These are phyloP conservation scores for Ibidorhyncha struthersii DNA, from an alignment of 2,113 vertebrate species.

Conservation along the genomic window DNA sequence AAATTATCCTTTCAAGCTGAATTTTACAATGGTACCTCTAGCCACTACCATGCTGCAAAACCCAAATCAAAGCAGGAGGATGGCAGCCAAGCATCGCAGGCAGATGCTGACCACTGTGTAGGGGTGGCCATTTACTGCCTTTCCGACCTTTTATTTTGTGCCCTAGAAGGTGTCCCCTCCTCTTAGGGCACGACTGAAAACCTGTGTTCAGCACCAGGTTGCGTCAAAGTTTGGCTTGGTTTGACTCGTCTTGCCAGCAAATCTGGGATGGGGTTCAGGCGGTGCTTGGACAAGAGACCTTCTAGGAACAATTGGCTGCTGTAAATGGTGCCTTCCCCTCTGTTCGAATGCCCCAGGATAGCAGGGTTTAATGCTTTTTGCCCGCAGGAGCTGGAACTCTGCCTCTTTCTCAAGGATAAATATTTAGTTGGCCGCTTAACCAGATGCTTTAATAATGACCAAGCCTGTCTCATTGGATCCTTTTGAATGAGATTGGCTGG, in stretches of 20 bases:
- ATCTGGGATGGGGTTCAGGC: background rate
- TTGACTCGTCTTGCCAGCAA: fast-evolving
- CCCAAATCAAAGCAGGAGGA: background rate
- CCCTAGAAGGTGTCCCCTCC: background rate
- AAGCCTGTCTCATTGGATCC: background rate
- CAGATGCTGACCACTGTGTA: background rate
- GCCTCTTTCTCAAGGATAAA: background rate
- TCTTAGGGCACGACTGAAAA: background rate
- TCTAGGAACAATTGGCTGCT: background rate
- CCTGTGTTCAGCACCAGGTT: background rate
- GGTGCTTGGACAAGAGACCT: background rate
- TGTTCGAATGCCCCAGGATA: background rate
- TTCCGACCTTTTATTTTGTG: background rate
- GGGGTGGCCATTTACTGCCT: fast-evolving
- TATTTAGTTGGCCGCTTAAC: background rate
- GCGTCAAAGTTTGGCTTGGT: background rate
- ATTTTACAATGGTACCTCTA: background rate
- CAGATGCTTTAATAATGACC: background rate
- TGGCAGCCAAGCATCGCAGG: fast-evolving
- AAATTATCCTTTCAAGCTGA: background rate
- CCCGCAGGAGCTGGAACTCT: background rate
- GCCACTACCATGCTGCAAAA: fast-evolving
- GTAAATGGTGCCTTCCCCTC: background rate
- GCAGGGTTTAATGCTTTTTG: background rate
- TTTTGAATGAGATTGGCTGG: background rate